Evolutionary conservation across 2,113 vertebrate species (phyloP).

Genomic region (Corvus cornix): DNA sequence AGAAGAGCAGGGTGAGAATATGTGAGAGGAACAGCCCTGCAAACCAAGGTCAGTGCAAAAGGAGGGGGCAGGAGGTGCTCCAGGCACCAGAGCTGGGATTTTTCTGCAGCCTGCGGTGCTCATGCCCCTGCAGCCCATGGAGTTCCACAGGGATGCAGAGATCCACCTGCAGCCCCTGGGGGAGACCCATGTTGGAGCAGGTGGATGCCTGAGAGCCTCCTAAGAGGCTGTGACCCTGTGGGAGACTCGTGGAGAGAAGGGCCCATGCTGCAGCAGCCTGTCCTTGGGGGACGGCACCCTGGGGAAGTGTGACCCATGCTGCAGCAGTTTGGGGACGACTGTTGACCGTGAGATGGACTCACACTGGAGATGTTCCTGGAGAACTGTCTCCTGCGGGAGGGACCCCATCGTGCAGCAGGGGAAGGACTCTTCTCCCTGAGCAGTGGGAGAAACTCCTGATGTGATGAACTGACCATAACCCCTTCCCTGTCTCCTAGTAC

Average conservation of each 20-base stretch:
- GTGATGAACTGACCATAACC: not conserved
- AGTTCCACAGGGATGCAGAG: accelerated
- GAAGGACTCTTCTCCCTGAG: not conserved
- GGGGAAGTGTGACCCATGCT: not conserved
- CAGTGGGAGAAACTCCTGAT: accelerated
- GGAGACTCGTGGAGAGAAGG: not conserved
- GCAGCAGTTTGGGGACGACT: not conserved
- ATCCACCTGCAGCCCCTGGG: not conserved
- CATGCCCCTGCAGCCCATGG: not conserved
- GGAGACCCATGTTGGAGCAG: not conserved
- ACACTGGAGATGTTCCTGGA: accelerated
- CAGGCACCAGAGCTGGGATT: not conserved
- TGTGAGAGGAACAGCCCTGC: not conserved
- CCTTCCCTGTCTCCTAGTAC: too few species aligned
- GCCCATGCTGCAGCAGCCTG: not conserved
- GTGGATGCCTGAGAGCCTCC: not conserved
- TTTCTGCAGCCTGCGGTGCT: not conserved
- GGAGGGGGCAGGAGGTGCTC: not conserved
- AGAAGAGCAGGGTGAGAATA: not conserved
- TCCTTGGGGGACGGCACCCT: not conserved
- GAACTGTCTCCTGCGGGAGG: not conserved
- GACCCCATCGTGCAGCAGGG: accelerated
- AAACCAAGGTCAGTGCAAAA: not conserved
- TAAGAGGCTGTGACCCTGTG: not conserved
- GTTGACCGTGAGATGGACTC: accelerated